Conservation (phyloP, 2,888 invertebrate genomes). For the Mesochorus sp. region DNA sequence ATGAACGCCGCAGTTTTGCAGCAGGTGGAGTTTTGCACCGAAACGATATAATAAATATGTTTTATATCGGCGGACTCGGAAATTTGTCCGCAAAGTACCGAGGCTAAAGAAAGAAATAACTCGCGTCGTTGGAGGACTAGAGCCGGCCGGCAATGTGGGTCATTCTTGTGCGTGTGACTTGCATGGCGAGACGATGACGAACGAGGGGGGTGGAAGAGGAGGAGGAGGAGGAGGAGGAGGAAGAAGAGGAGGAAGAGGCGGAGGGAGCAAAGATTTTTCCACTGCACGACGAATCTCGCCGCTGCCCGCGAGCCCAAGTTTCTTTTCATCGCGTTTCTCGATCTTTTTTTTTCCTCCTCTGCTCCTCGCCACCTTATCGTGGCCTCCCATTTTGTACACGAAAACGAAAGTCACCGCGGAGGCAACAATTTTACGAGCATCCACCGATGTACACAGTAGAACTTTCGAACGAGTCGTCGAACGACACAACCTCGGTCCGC, state of each 20-base stretch:
- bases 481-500: too few species aligned
- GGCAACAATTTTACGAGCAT: background rate
- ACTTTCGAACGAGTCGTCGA: too few species aligned
- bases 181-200: conserved; percentile 36
- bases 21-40: conserved; percentile 49
- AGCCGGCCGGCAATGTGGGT: conserved; percentile 55
- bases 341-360: conserved; percentile 4
- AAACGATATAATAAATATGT: background rate
- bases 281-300: conserved; percentile 42
- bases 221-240: background rate
- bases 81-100: conserved; percentile 36
- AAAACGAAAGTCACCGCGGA: conserved; percentile 37
- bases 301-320: conserved; percentile 55
- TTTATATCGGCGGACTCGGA: conserved; percentile 10
- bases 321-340: conserved; percentile 49
- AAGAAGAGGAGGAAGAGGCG: background rate
- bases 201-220: background rate
- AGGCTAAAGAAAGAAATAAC: background rate
- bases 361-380: conserved; percentile 1
- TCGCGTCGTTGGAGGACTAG: background rate
- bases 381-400: conserved; percentile 19
- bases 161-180: conserved; percentile 59
- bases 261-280: conserved; percentile 46
- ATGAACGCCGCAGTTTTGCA: conserved; percentile 47
- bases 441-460: background rate